Conservation (phyloP, 2,113 vertebrate species). For the Phasianus colchicus region DNA sequence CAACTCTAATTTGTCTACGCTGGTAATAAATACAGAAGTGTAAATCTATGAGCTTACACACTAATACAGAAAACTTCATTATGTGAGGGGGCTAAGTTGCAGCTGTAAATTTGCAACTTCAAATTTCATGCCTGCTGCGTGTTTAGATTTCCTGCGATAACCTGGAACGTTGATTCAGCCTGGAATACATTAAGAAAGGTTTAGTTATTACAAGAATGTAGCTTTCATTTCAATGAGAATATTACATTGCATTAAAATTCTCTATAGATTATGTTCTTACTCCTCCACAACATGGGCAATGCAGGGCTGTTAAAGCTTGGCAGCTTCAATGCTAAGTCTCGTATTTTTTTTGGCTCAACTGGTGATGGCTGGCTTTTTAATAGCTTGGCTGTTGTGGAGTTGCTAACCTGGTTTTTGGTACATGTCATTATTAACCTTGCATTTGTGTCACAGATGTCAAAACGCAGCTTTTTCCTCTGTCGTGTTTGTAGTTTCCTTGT, state of each 20-base stretch:
- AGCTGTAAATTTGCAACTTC: slow-evolving; percentile 48
- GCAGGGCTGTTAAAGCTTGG: neutral
- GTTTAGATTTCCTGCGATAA: slow-evolving; percentile 52
- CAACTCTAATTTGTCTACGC: neutral
- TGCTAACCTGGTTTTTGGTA: slow-evolving; percentile 20
- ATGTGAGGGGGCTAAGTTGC: neutral
- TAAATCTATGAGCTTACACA: slow-evolving; percentile 12
- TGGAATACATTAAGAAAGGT: slow-evolving; percentile 19
- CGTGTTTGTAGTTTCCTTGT: accelerated
- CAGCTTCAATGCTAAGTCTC: accelerated
- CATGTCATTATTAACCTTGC: neutral
- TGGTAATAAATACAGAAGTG: neutral
- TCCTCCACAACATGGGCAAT: neutral
- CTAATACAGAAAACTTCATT: slow-evolving; percentile 25
- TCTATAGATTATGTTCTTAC: neutral
- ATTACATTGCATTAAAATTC: neutral
- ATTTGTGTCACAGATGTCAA: neutral
- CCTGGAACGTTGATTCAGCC: neutral
- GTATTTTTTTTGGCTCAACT: neutral
- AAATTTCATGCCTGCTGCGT: slow-evolving; percentile 21
- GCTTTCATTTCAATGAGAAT: slow-evolving; percentile 2
- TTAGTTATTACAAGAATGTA: neutral
- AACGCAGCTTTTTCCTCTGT: neutral
- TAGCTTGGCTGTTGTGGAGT: neutral
- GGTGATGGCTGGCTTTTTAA: slow-evolving; percentile 16